Conservation (phyloP, 2,797 vertebrate genomes). For the Pelochelys cantorii region DNA sequence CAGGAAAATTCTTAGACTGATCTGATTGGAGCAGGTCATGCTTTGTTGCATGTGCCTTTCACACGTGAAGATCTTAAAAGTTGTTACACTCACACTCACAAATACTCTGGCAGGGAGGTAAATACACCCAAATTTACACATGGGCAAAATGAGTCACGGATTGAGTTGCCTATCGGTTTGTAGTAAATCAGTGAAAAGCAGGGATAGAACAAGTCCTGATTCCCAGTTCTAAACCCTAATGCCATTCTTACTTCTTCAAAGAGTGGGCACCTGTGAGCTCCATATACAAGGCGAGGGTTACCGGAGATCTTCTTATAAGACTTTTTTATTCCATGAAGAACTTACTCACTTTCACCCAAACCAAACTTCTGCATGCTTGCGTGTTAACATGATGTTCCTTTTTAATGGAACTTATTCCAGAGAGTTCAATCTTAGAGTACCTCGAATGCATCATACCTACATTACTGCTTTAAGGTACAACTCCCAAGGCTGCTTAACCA, state of each 20-base stretch:
- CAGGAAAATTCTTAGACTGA: background rate
- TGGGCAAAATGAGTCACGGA: too few species aligned
- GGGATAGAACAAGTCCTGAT: background rate
- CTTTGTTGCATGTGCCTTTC: background rate
- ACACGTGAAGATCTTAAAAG: background rate
- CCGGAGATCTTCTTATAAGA: background rate
- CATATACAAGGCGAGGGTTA: rapidly evolving
- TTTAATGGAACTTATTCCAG: slow-evolving; percentile 7
- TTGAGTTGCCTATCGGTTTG: background rate
- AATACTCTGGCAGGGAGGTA: background rate
- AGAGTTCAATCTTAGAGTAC: slow-evolving; percentile 3
- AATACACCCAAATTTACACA: background rate
- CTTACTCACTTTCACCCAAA: slow-evolving; percentile 1
- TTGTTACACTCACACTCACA: too few species aligned
- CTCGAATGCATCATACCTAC: background rate
- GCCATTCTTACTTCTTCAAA: background rate
- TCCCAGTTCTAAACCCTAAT: too few species aligned
- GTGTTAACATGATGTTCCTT: background rate
- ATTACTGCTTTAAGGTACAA: background rate
- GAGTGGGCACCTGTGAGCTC: rapidly evolving
- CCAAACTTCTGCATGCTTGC: background rate
- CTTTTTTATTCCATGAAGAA: background rate
- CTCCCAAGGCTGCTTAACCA: slow-evolving; percentile 35
- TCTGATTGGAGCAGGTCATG: background rate
- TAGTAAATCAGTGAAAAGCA: background rate